Percentiles rank a stretch among this genome's conserved stretches.
phyloP scores from a whole-genome alignment of 2,797 vertebrate species.

The Apogon talboti region DNA sequence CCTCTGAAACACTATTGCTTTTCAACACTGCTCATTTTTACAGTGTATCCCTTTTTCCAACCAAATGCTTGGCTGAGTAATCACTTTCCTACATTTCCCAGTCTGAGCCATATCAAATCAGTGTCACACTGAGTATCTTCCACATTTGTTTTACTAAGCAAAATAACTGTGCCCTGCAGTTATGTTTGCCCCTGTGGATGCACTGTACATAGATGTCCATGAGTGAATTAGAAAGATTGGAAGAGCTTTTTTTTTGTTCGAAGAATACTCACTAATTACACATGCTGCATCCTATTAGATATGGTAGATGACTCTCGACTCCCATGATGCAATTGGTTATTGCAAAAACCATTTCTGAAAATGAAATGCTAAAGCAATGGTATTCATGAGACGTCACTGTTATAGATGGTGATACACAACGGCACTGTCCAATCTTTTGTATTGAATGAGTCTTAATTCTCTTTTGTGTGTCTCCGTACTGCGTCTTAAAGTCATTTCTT shows the following conservation, averaged over 20 bases:
- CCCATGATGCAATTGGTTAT: slow-evolving; percentile 31
- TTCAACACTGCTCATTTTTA: too few species aligned
- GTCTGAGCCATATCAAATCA: slow-evolving; percentile 37
- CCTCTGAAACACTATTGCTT: too few species aligned
- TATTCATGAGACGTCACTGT: too few species aligned
- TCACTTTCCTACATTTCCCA: slow-evolving; percentile 31
- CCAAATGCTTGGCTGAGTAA: slow-evolving; percentile 24
- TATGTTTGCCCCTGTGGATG: slow-evolving; percentile 34
- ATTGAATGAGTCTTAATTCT: too few species aligned
- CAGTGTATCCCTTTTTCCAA: neutral
- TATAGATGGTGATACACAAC: neutral
- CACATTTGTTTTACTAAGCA: slow-evolving; percentile 56
- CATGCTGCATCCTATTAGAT: slow-evolving; percentile 17
- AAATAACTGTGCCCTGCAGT: slow-evolving; percentile 47
- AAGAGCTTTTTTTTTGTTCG: slow-evolving; percentile 25
- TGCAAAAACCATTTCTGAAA: slow-evolving; percentile 37
- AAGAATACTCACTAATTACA: slow-evolving; percentile 51
- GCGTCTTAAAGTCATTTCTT: slow-evolving; percentile 6
- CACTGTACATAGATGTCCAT: neutral
- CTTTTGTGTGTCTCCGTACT: too few species aligned
- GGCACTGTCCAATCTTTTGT: too few species aligned
- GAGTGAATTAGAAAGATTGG: slow-evolving; percentile 5
- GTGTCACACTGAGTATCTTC: slow-evolving; percentile 32
- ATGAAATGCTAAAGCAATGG: neutral
- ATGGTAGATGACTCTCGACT: slow-evolving; percentile 26